Evolutionary conservation across 2,113 vertebrate genomes (phyloP).

Genomic region (Thamnophis sirtalis): DNA sequence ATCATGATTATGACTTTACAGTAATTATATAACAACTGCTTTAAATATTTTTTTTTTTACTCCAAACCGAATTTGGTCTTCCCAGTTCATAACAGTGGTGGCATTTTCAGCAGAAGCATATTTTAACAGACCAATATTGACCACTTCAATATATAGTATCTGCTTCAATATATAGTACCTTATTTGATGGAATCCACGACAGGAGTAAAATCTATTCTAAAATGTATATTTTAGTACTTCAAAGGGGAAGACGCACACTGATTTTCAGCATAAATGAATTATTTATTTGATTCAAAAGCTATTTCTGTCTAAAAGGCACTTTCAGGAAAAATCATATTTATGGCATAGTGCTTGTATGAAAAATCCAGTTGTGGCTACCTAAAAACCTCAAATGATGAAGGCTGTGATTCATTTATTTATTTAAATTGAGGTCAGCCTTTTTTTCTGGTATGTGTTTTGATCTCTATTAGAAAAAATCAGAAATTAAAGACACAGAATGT

Average conservation of each 20-base stretch:
- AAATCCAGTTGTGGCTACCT: background rate
- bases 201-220: background rate
- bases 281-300: background rate
- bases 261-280: background rate
- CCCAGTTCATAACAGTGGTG: too few relatives aligned
- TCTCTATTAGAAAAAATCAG: background rate
- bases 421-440: background rate
- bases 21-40: too few relatives aligned
- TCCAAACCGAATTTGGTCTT: too few relatives aligned
- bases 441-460: background rate
- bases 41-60: too few relatives aligned
- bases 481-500: background rate
- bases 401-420: background rate
- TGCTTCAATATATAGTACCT: background rate
- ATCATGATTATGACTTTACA: background rate
- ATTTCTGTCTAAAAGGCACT: background rate
- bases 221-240: background rate
- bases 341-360: background rate
- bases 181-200: background rate
- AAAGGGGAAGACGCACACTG: background rate
- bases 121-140: background rate
- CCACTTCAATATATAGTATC: background rate
- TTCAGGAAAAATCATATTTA: background rate
- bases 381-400: background rate
- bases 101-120: background rate